Evolutionary conservation across 2,888 invertebrate species (phyloP), one percentile per base, ranked within the genome.

Genomic region (Sylvicola cinctus): DNA sequence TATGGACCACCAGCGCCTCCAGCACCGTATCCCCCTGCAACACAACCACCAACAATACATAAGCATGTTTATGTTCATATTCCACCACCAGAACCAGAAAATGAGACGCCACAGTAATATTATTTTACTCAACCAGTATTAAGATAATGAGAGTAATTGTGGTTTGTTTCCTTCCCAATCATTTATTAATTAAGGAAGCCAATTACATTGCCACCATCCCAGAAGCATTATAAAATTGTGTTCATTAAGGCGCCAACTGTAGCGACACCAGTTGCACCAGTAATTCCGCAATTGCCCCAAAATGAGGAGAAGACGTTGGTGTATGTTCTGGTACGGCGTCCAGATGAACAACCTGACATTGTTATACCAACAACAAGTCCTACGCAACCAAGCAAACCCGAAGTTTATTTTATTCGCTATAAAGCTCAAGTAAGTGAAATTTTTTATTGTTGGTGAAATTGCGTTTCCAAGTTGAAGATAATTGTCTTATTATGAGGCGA

Each of bases 41-140:
- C 66, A 40, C 74, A 72, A 47, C 72, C 72, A 38, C 77, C 81
- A 36, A 74, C 80, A 28, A 71, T 85, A 34, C 85, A 85, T 58
- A 87, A 87, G 52, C 85, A 85, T 52, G 84, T 87, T 11, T 87
- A 85, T 60, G 84, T 87, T 13, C 85, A 85, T 55, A 83, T 85
- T 13, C 84, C 85, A 32, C 85, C 84, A 36, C 83, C 84, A 47
- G 84, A 85, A 55, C 76, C 75, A 20, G 83, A 83, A 48, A 67
- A 74, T 49, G 70, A 69, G 26, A 66, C 71, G 14, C 70, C 77
- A 14, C 74, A 66, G 50, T 70, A 52, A 20, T 8, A 51, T 62
- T 56, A 10, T 31, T 32, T 16, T 16, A 16, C n/a, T 33, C 26
- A 11, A 13, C 14, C 25, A 16, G 14, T n/a, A 11, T 16, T 32